phyloP scores from a whole-genome alignment of 2,888 invertebrate genomes.

The Tipula helvola region DNA sequence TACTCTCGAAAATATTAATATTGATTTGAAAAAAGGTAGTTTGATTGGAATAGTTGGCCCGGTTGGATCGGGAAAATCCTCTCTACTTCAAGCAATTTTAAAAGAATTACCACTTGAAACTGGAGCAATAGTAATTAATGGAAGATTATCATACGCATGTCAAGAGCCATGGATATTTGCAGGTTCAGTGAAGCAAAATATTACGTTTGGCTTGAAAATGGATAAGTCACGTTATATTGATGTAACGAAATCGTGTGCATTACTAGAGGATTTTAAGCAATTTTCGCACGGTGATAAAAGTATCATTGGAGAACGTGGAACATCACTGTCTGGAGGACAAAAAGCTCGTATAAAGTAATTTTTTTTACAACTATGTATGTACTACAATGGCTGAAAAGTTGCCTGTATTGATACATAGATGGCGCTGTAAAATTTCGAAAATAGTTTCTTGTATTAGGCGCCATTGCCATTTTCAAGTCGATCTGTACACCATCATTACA shows the following conservation, averaged over 20 bases:
- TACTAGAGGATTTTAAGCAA: constrained; percentile 39
- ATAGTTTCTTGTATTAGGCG: too few species aligned
- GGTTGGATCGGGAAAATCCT: constrained; percentile 64
- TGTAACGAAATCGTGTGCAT: constrained; percentile 35
- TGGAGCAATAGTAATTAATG: constrained; percentile 47
- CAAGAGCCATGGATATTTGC: constrained; percentile 81
- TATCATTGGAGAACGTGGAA: constrained; percentile 45
- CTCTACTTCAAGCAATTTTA: constrained; percentile 53
- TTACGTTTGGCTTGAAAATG: constrained; percentile 53
- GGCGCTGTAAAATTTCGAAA: too few species aligned
- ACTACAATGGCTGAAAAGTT: too few species aligned
- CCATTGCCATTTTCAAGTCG: too few species aligned
- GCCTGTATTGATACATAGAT: too few species aligned
- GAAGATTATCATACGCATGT: constrained; percentile 57
- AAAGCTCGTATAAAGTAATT: constrained; percentile 43
- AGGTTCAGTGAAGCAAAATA: constrained; percentile 68
- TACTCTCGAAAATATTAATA: constrained; percentile 42
- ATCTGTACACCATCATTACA: too few species aligned
- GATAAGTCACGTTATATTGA: constrained; percentile 28
- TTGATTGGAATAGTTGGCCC: constrained; percentile 60
- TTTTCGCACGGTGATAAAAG: constrained; percentile 44
- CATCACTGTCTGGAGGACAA: constrained; percentile 55
- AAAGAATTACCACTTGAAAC: constrained; percentile 50
- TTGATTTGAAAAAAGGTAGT: constrained; percentile 43
- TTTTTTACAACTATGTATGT: too few species aligned